These are phyloP conservation scores for Caerostris extrusa DNA, from an alignment of 1,140 invertebrate genomes.

Conservation along the genomic window DNA sequence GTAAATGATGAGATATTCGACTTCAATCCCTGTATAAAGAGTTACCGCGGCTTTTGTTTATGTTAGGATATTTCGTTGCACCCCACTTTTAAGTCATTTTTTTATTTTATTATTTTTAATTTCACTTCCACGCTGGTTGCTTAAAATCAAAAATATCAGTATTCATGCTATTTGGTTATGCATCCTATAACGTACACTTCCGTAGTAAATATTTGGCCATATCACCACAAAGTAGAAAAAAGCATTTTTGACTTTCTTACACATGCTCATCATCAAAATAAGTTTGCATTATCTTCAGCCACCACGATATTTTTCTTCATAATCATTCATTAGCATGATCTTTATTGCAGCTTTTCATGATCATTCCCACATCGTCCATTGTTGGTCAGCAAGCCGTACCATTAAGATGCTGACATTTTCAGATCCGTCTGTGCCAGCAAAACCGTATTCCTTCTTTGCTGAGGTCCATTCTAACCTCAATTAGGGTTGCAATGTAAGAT, in stretches of 20 bases:
- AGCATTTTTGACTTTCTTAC: background rate
- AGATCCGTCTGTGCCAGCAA: constrained; percentile 31
- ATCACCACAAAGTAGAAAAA: background rate
- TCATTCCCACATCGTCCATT: background rate
- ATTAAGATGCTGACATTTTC: constrained; percentile 38
- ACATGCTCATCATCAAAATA: background rate
- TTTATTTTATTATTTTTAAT: no score
- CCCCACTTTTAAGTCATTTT: no score
- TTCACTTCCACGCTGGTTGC: no score
- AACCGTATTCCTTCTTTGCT: constrained; percentile 59
- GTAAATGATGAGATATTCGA: no score
- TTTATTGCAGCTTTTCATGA: background rate
- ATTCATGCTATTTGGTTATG: no score
- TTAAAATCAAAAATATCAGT: no score
- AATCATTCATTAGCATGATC: background rate
- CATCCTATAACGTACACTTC: background rate
- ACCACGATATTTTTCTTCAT: background rate
- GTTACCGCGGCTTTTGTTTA: no score
- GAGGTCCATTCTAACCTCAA: constrained; percentile 71
- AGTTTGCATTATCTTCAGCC: background rate
- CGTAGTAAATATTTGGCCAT: background rate
- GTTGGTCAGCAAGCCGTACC: background rate
- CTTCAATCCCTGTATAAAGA: no score
- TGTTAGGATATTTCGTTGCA: no score
- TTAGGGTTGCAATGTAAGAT: constrained; percentile 68